Percentiles rank a stretch among this genome's conserved stretches.
Evolutionary conservation across 2,888 invertebrate genomes (phyloP).

Genomic region (Orthosia gothica): DNA sequence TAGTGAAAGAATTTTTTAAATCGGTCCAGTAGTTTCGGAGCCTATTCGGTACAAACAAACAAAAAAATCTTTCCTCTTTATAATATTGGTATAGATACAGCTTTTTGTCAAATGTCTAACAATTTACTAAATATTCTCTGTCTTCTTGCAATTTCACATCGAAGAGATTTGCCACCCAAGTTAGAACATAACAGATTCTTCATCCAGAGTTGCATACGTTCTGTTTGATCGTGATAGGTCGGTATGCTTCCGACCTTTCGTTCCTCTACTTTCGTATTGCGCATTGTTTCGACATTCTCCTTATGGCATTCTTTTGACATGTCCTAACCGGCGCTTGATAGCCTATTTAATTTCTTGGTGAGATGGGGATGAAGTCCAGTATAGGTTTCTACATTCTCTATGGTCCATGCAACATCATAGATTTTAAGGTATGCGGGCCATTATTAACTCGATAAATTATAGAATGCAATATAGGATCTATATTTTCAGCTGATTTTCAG

Average conservation of each 20-base stretch:
- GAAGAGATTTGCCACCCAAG: conserved; percentile 46
- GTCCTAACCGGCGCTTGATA: conserved; percentile 2
- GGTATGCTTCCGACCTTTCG: conserved; percentile 59
- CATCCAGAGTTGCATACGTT: conserved; percentile 47
- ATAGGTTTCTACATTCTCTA: neutral
- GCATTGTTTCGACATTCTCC: conserved; percentile 53
- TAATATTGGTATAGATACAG: no score
- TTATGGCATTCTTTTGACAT: conserved; percentile 43
- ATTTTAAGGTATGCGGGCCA: neutral
- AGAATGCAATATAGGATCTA: neutral
- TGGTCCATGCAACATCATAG: neutral
- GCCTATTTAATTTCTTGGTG: neutral
- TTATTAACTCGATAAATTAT: neutral
- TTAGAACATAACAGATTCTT: conserved; percentile 29
- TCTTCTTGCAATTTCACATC: conserved; percentile 29
- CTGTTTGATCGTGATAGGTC: conserved; percentile 64
- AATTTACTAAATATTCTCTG: neutral
- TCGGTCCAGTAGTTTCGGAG: no score
- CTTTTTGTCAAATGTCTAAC: neutral
- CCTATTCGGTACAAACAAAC: no score
- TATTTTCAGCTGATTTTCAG: neutral
- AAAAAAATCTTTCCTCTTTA: no score
- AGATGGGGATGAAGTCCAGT: neutral
- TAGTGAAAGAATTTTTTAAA: no score
- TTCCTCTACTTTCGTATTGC: conserved; percentile 62